Base-by-base conservation (phyloP, 2,113 vertebrate species). In the Condylura cristata region DNA sequence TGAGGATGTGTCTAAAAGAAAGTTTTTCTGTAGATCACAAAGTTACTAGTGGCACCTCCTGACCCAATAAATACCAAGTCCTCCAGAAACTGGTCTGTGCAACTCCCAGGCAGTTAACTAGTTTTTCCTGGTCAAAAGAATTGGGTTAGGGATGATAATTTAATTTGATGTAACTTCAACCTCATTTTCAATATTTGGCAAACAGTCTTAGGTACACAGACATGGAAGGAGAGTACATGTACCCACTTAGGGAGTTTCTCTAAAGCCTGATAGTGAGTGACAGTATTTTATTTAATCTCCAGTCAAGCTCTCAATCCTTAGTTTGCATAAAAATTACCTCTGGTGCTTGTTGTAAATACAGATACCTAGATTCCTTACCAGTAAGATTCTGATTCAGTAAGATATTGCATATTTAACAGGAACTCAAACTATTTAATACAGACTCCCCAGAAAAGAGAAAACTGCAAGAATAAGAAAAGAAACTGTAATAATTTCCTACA, bases 241-340 rank as follows among this genome's bases (percentile, higher is more conserved):
- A 60, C 39, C n/a, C 8, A 17, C 58, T 8, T 8, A 24, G 63
- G 84, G 51, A 83, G 34, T 44, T 53, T 37, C 32, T 78, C 41
- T 61, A 65, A n/a, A 48, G 12, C 46, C 24, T 53, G 13, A 66
- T 13, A 56, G 46, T 51, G 6, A 80, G 65, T 18, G 6, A 80
- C 22, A 46, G 12, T 78, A 26, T 78, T 82, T 79, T 70, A 76
- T 3, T 32, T 44, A 88, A n/a, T 56, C 63, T 84, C 44, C 34
- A 79, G 63, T 8, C 1, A 63, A 56, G 63, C 4, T 83, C 63
- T 63, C 34, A 39, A 34, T 58, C 13, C 89, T 92, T 86, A 66
- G 80, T 84, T 80, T 66, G 22, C n/a, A 72, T 74, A 79, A 89
- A 94, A 92, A 89, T 58, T 41, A 85, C 7, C 17, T 46, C 6